Conservation (phyloP, 2,888 invertebrate species). For the Mythimna impura region DNA sequence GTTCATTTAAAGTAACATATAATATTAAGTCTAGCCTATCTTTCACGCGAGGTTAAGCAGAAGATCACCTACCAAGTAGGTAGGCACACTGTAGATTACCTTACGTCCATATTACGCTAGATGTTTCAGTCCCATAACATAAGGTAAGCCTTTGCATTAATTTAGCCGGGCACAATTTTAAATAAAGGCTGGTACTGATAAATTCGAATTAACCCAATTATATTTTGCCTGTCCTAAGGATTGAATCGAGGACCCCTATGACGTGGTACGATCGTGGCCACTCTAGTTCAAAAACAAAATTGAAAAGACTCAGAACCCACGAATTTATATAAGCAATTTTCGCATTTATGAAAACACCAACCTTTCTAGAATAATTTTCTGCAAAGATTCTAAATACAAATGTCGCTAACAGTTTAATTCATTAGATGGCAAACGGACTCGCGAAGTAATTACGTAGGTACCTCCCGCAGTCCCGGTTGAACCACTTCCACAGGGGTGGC, state of each 20-base stretch:
- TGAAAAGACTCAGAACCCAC: background rate
- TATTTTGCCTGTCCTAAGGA: background rate
- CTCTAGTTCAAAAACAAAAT: background rate
- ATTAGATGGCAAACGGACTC: slow-evolving; percentile 57
- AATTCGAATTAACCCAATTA: background rate
- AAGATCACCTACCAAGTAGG: background rate
- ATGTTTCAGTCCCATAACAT: background rate
- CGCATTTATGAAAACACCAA: background rate
- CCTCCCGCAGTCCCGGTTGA: slow-evolving; percentile 42
- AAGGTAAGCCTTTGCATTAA: background rate
- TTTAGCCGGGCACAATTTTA: background rate
- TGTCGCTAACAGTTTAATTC: slow-evolving; percentile 61
- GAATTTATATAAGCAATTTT: background rate
- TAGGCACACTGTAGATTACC: no score
- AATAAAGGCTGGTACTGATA: background rate
- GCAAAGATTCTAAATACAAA: slow-evolving; percentile 31
- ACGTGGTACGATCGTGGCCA: no score
- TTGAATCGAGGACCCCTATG: background rate
- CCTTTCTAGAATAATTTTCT: slow-evolving; percentile 14
- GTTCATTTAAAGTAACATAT: no score
- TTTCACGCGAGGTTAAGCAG: background rate
- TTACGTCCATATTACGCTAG: background rate
- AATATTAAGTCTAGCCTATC: background rate
- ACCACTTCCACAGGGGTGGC: slow-evolving; percentile 32
- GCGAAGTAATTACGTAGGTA: slow-evolving; percentile 55